These are phyloP conservation scores for Pectinophora gossypiella DNA, from an alignment of 1,140 invertebrate genomes.

Conservation along the genomic window DNA sequence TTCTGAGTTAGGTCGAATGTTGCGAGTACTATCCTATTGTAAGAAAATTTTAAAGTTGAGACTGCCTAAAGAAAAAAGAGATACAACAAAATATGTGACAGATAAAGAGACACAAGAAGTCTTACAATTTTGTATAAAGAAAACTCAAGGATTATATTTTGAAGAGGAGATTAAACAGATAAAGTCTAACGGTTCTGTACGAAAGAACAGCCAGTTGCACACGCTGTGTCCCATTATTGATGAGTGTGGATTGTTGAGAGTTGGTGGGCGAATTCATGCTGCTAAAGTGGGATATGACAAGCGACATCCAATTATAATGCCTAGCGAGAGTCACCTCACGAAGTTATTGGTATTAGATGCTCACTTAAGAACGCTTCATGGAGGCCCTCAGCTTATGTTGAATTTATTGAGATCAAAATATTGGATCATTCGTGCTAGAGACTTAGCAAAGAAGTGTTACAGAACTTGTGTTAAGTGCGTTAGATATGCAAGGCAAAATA, in stretches of 20 bases:
- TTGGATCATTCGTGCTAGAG: constrained; percentile 23
- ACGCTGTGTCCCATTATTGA: constrained; percentile 40
- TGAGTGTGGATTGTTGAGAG: constrained; percentile 36
- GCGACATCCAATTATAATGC: constrained; percentile 51
- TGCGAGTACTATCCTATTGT: background rate
- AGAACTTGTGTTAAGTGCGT: constrained; percentile 9
- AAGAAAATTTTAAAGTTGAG: too few relatives aligned
- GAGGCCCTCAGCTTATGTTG: constrained; percentile 17
- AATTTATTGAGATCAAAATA: constrained; percentile 14
- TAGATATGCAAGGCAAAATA: background rate
- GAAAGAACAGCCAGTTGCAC: too few relatives aligned
- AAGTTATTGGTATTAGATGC: constrained; percentile 29
- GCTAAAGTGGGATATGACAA: constrained; percentile 30
- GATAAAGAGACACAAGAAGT: too few relatives aligned
- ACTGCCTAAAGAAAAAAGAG: too few relatives aligned
- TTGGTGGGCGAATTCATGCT: constrained; percentile 46
- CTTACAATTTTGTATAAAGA: too few relatives aligned
- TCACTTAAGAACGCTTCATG: constrained; percentile 31
- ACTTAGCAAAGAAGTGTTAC: constrained; percentile 10
- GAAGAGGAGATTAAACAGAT: too few relatives aligned
- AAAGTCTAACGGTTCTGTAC: too few relatives aligned
- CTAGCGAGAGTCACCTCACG: constrained; percentile 24
- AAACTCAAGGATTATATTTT: too few relatives aligned
- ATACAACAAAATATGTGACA: too few relatives aligned
- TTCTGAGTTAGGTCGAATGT: constrained; percentile 10